phyloP scores from a whole-genome alignment of 2,797 vertebrate species.

The Agapornis canus region DNA sequence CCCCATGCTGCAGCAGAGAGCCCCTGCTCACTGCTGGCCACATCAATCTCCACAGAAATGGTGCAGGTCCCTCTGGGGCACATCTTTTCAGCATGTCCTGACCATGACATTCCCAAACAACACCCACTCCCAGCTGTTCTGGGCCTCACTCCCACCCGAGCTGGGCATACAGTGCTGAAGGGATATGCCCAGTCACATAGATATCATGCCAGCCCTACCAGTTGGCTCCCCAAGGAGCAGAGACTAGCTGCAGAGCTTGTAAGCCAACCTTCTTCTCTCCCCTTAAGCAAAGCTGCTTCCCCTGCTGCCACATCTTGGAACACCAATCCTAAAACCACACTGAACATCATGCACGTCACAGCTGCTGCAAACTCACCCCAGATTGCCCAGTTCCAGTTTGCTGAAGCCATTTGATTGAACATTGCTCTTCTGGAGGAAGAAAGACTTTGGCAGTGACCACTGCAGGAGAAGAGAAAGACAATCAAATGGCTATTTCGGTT shows the following conservation, averaged over 20 bases:
- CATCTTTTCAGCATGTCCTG: not conserved
- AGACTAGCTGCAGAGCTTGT: not conserved
- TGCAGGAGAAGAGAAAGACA: constrained; percentile 41
- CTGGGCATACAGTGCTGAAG: not conserved
- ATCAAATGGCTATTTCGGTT: not conserved
- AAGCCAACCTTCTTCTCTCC: not conserved
- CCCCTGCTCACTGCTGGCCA: not conserved
- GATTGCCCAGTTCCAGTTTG: constrained; percentile 54
- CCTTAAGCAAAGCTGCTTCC: not conserved
- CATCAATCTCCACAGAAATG: not conserved
- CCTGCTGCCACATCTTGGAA: not conserved
- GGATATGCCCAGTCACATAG: not conserved
- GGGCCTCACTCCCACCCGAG: not conserved
- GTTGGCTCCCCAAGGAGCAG: not conserved
- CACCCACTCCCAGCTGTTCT: not conserved
- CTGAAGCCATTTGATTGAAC: constrained; percentile 29
- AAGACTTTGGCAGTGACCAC: constrained; percentile 73
- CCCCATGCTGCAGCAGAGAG: not conserved
- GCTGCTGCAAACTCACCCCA: constrained; percentile 67
- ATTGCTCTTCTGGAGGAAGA: constrained; percentile 54
- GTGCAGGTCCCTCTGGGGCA: not conserved
- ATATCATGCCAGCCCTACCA: not conserved
- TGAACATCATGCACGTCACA: fast-evolving
- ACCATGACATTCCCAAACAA: not conserved
- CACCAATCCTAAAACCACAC: not conserved